Evolutionary conservation across 2,888 invertebrate species (phyloP).

Genomic region (Microctonus brassicae): DNA sequence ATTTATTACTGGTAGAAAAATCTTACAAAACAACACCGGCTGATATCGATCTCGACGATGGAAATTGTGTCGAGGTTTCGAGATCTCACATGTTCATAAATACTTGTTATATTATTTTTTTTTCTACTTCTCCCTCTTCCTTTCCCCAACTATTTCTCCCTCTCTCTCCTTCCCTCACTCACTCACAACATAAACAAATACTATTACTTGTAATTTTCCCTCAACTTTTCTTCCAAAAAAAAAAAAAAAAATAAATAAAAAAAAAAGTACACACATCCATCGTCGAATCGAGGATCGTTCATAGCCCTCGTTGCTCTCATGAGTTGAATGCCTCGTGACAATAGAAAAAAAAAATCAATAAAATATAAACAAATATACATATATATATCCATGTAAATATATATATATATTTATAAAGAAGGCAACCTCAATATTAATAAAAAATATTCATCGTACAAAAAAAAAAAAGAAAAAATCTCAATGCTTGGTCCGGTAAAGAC

Average conservation of each 20-base stretch:
- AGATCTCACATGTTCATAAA: slow-evolving; percentile 18
- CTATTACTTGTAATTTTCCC: too few relatives aligned
- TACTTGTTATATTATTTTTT: slow-evolving; percentile 21
- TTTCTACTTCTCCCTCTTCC: not conserved
- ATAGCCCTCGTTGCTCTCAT: not conserved
- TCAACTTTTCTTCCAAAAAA: not conserved
- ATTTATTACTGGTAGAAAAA: slow-evolving; percentile 60
- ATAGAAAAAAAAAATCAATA: slow-evolving; percentile 45
- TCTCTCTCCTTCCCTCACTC: not conserved
- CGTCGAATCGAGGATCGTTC: slow-evolving; percentile 30
- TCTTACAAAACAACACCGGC: slow-evolving; percentile 48
- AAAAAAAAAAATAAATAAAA: not conserved
- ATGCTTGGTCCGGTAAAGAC: slow-evolving; percentile 66
- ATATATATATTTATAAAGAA: slow-evolving; percentile 35
- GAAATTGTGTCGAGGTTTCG: slow-evolving; percentile 34
- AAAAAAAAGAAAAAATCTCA: slow-evolving; percentile 64
- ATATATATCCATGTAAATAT: too few relatives aligned
- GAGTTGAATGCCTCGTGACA: slow-evolving; percentile 35
- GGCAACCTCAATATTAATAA: slow-evolving; percentile 53
- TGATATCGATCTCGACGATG: slow-evolving; percentile 38
- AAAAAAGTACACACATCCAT: slow-evolving; percentile 19
- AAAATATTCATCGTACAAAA: slow-evolving; percentile 54
- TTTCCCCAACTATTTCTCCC: not conserved
- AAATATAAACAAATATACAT: too few relatives aligned
- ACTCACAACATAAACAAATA: too few relatives aligned